phyloP scores from a whole-genome alignment of 2,888 invertebrate species.

The Acleris holmiana region DNA sequence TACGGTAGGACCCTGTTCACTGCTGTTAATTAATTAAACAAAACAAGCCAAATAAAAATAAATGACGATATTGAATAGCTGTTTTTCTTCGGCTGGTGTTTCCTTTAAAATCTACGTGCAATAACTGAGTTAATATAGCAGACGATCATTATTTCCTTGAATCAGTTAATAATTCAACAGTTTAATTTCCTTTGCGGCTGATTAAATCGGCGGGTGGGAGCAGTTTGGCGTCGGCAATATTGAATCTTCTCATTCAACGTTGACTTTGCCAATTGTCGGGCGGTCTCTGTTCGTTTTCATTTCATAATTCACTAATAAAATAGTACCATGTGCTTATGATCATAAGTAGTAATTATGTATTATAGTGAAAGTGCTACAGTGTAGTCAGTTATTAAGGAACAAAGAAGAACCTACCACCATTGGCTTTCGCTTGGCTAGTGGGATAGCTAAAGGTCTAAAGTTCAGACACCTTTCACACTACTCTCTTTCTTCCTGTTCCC shows the following conservation, averaged over 20 bases:
- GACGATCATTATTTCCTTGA: conserved; percentile 47
- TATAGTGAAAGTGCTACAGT: no score
- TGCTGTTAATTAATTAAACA: conserved; percentile 51
- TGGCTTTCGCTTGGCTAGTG: no score
- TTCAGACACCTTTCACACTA: no score
- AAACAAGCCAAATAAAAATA: conserved; percentile 7
- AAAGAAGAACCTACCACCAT: no score
- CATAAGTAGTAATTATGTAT: no score
- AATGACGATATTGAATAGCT: no score
- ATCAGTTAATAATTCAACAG: conserved; percentile 68
- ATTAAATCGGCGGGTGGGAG: conserved; percentile 50
- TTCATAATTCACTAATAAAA: not conserved
- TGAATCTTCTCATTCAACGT: conserved; percentile 48
- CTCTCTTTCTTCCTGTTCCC: no score
- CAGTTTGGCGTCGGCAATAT: conserved; percentile 49
- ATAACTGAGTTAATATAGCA: conserved; percentile 27
- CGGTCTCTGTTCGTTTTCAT: conserved; percentile 33
- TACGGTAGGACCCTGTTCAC: conserved; percentile 50
- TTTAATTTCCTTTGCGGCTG: conserved; percentile 74
- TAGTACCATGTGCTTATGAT: no score
- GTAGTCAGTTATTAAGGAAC: no score
- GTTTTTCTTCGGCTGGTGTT: no score
- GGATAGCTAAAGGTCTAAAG: no score
- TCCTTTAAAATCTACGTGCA: no score
- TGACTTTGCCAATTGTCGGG: conserved; percentile 41